These are phyloP conservation scores for Tethea ocularis DNA, from an alignment of 2,888 invertebrate species.

Conservation along the genomic window DNA sequence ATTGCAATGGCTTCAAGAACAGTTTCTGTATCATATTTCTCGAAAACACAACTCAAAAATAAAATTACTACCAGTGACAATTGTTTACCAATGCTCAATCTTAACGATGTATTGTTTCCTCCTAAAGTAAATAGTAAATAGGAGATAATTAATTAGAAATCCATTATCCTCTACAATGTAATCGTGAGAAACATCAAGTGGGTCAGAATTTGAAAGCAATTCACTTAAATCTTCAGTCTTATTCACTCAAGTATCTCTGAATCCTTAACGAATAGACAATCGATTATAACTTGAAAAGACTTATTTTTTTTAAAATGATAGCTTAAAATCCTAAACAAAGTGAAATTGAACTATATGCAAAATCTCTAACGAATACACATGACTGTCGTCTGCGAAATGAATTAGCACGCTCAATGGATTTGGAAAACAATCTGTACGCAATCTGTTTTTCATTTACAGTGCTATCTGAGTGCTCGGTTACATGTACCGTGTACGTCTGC, in stretches of 20 bases:
- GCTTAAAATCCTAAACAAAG: neutral
- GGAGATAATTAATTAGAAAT: constrained; percentile 18
- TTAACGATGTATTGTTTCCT: neutral
- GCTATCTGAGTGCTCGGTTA: neutral
- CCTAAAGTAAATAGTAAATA: neutral
- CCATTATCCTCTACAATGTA: constrained; percentile 24
- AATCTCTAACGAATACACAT: neutral
- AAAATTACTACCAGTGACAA: neutral
- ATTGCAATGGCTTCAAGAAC: too few relatives aligned
- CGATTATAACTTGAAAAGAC: neutral
- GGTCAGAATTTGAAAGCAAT: constrained; percentile 18
- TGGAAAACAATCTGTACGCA: constrained; percentile 1
- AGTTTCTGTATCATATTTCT: too few relatives aligned
- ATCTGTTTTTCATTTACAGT: neutral
- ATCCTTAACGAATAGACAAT: neutral
- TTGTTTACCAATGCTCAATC: neutral
- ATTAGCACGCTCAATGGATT: neutral
- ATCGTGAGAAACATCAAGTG: constrained; percentile 8
- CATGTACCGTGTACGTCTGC: neutral
- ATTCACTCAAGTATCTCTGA: neutral
- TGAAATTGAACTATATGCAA: neutral
- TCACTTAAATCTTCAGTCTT: constrained; percentile 16
- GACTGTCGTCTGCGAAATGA: neutral
- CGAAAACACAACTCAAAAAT: neutral
- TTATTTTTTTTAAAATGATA: neutral